A percentile compares a stretch with the other conserved stretches of the same genome.
These are phyloP conservation scores for Poecilia latipinna DNA, from an alignment of 2,113 vertebrate genomes.

Conservation along the genomic window DNA sequence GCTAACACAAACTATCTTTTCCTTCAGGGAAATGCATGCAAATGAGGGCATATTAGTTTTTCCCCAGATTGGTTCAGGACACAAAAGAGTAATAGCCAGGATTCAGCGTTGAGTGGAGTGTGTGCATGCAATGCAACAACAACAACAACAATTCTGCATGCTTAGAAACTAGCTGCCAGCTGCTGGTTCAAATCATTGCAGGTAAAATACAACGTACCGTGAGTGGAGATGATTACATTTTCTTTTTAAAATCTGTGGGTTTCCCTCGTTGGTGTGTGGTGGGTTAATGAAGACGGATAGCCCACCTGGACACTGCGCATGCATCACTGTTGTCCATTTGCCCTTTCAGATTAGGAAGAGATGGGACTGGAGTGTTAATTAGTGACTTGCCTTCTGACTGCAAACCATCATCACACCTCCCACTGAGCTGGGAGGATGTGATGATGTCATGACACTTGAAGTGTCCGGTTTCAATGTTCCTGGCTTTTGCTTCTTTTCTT, in stretches of 20 bases:
- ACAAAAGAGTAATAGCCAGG: neutral
- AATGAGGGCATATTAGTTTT: conserved; percentile 13
- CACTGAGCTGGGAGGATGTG: conserved; percentile 5
- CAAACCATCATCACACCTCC: conserved; percentile 42
- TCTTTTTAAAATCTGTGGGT: conserved; percentile 19
- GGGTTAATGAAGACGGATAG: conserved; percentile 53
- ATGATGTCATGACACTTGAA: conserved; percentile 3
- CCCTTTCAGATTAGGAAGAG: conserved; percentile 37
- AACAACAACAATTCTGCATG: neutral
- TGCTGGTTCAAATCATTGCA: conserved; percentile 10
- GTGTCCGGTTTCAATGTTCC: neutral
- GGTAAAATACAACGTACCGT: conserved; percentile 20
- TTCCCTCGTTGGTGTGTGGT: conserved; percentile 12
- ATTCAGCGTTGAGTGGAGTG: neutral
- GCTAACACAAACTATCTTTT: neutral
- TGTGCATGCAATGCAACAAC: neutral
- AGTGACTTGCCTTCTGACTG: conserved; percentile 44
- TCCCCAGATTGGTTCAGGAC: too few relatives aligned
- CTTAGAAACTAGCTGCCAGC: neutral
- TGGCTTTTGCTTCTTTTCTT: neutral
- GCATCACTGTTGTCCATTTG: conserved; percentile 45
- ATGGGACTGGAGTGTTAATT: conserved; percentile 16
- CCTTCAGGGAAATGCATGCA: conserved; percentile 13
- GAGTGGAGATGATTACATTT: conserved; percentile 24
- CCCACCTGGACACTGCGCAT: conserved; percentile 25